These are phyloP conservation scores for Pangasianodon gigas DNA, from an alignment of 2,113 vertebrate species.

Conservation along the genomic window DNA sequence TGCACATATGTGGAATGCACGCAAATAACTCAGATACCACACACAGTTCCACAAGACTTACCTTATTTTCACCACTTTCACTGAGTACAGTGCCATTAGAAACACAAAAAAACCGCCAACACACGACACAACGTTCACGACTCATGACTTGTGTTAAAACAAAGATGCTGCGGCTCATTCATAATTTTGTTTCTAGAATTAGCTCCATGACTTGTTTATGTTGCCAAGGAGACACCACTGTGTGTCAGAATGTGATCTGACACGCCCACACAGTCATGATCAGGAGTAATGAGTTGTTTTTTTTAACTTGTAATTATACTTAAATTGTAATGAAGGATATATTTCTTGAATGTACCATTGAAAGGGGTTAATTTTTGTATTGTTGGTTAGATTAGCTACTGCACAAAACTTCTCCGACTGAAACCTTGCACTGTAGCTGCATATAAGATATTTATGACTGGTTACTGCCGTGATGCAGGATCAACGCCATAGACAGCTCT, in stretches of 20 bases:
- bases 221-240: not conserved
- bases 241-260: not conserved
- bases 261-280: not conserved
- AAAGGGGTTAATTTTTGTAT: not conserved
- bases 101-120: not conserved
- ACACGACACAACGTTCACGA: not conserved
- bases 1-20: too few species aligned
- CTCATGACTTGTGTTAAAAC: not conserved
- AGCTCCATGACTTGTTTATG: not conserved
- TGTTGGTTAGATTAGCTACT: not conserved
- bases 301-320: not conserved
- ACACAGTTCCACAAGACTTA: not conserved
- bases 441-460: too few species aligned
- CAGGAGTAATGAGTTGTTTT: not conserved
- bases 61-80: not conserved
- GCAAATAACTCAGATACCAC: not conserved
- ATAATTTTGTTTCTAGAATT: not conserved
- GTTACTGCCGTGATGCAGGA: too few species aligned
- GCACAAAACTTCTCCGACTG: too few species aligned
- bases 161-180: not conserved
- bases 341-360: not conserved
- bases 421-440: too few species aligned
- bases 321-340: not conserved
- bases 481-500: too few species aligned
- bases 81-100: not conserved